Evolutionary conservation across 2,797 vertebrate genomes (phyloP).

Genomic region (Numenius phaeopus): DNA sequence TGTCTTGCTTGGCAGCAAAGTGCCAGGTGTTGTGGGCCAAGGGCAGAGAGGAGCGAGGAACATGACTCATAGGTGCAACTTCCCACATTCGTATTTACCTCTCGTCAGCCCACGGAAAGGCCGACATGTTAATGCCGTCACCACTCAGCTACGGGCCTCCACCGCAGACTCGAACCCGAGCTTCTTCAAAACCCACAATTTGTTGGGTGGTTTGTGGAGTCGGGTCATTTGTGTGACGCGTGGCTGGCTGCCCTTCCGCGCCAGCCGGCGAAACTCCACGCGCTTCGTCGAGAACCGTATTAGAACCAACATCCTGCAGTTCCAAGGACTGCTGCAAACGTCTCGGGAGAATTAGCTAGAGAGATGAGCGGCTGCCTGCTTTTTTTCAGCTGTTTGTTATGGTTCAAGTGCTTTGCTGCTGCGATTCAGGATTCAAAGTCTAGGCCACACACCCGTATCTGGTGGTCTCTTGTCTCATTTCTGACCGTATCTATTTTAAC

Average conservation of each 20-base stretch:
- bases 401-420: neutral
- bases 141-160: neutral
- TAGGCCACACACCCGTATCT: neutral
- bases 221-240: neutral
- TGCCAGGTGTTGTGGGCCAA: neutral
- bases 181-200: neutral
- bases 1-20: neutral
- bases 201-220: neutral
- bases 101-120: neutral
- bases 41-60: neutral
- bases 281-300: accelerated
- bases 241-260: neutral
- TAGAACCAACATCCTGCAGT: neutral
- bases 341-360: neutral
- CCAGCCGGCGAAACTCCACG: neutral
- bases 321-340: neutral
- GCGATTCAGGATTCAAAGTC: neutral
- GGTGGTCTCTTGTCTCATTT: neutral
- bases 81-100: neutral
- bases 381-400: neutral
- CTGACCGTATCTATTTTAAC: neutral
- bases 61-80: too few species aligned
- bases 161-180: neutral
- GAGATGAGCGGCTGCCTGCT: neutral
- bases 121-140: neutral